Evolutionary conservation across 2,888 invertebrate genomes (phyloP).

Genomic region (Aromia moschata): DNA sequence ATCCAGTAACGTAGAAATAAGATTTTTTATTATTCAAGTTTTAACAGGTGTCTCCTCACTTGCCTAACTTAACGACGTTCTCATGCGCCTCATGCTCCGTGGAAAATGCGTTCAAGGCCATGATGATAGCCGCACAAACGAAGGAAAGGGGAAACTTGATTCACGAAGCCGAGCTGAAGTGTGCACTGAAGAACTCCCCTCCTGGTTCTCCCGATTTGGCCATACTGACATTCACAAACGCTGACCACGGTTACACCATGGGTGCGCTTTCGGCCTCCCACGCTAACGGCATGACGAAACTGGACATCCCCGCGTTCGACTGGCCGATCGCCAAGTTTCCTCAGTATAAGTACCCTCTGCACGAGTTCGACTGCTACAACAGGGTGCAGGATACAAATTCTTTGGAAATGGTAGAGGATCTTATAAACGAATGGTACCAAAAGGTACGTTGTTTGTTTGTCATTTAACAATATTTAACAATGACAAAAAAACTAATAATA

Average conservation of each 20-base stretch:
- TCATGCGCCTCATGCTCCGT: conserved; percentile 97
- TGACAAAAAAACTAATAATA: too few species aligned
- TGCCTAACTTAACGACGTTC: conserved; percentile 86
- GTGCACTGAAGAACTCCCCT: conserved; percentile 82
- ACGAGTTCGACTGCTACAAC: conserved; percentile 81
- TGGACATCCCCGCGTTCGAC: conserved; percentile 92
- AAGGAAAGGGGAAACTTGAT: conserved; percentile 79
- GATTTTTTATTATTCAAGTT: conserved; percentile 13
- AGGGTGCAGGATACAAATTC: conserved; percentile 80
- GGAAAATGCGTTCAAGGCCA: conserved; percentile 95
- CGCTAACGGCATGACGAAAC: conserved; percentile 82
- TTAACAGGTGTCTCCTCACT: conserved; percentile 81
- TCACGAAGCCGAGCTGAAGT: conserved; percentile 78
- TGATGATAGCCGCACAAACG: conserved; percentile 85
- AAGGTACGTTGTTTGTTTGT: too few species aligned
- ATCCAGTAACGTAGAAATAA: not conserved
- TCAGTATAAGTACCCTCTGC: conserved; percentile 90
- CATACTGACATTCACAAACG: conserved; percentile 86
- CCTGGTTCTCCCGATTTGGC: conserved; percentile 88
- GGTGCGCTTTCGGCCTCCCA: conserved; percentile 87
- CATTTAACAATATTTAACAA: too few species aligned
- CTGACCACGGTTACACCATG: conserved; percentile 95
- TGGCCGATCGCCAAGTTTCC: conserved; percentile 97
- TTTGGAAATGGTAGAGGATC: conserved; percentile 73
- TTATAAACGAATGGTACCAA: conserved; percentile 72